Base-by-base conservation (phyloP, 2,888 invertebrate genomes). In the Cynaeus angustus region DNA sequence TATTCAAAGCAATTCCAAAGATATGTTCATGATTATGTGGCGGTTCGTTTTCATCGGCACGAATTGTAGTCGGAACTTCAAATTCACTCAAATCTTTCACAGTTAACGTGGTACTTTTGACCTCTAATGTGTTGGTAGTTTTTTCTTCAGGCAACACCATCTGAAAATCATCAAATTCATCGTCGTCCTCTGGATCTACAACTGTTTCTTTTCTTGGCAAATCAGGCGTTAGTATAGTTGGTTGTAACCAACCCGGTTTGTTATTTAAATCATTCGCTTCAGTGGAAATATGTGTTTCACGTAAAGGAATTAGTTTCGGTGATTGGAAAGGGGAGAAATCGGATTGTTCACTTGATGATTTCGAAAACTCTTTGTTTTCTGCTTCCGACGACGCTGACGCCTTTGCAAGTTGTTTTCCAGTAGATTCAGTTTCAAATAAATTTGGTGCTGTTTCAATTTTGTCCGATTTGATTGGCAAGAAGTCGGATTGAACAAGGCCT, bases 311-410 rank as follows among this genome's bases (percentile, higher is more conserved):
- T 64, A 73, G 33, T 55, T 62, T 50, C 3, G 77, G 68, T 14
- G 80, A 84, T 77, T 87, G 86, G 78, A 87, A 87, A 55, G 87
- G 86, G 58, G 86, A 84, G 74, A 88, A 88, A 68, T 86, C 86
- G 2, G 67, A 79, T 87, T 85, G 21, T 83, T 81, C 5, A 7
- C 37, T n/a, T 10, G n/a, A 6, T 13, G 53, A 12, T 53, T 53
- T 53, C 8, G 53, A 8, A 28, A 53, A 16, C 1, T 53, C 37
- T 0, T 16, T 53, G 37, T 3, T 10, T 14, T 76, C 74, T 5
- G 30, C 33, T 10, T 21, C 16, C 5, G n/a, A n/a, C 21, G 28
- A 26, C 12, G 16, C 9, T 38, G 12, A 3, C 6, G 0, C 7
- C 14, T 46, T 43, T 16, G 38, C 16, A 13, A 30, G 10, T 41